Evolutionary conservation across 2,797 vertebrate genomes (phyloP), one percentile per base, ranked within the genome.

Genomic region (Rhabdomys pumilio): DNA sequence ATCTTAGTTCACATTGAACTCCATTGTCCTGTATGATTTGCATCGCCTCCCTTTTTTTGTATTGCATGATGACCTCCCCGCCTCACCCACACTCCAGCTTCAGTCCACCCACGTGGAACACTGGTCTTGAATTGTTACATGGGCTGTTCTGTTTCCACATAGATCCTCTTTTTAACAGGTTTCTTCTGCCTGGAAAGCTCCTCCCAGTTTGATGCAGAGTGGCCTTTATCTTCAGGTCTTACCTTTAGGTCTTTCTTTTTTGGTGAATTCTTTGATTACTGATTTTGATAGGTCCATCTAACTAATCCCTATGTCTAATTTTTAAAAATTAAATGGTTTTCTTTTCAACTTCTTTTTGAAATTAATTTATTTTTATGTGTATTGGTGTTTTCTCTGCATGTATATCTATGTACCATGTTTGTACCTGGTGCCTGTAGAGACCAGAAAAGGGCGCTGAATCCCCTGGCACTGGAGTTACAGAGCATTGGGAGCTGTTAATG

Each of bases 1-100:
- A 13, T 76, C 77, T 91, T 47, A 80, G 50, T 90, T 87, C 57
- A 17, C 44, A 82, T 44, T 82, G 89, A 44, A 81, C 76, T 94
- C 38, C 63, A 69, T 13, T 44, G 31, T 83, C 53, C 80, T 94
- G 0, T 41, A 34, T 81, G 47, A 57, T 85, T 85, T 50, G 3
- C 50, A 63, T 77, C 17, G 59, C 44, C 47, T 84, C 24, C 22
- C 15, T 65, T 65, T 50, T 47, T 47, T 69, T n/a, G 63, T n/a
- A 47, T 6, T 29, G 22, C 81, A 47, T 79, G 4, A 50, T n/a
- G 20, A 3, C 41, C 41, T 73, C 41, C 9, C n/a, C 22, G 81
- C n/a, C 69, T 69, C 22, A 5, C 65, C 6, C 63, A 69, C 20
- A 15, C 63, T 24, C 44, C 31, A 53, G 44, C 7, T 53, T 69